phyloP scores from a whole-genome alignment of 37 sponge, comb jelly and placozoan genomes.

The Chondrosia reniformis region DNA sequence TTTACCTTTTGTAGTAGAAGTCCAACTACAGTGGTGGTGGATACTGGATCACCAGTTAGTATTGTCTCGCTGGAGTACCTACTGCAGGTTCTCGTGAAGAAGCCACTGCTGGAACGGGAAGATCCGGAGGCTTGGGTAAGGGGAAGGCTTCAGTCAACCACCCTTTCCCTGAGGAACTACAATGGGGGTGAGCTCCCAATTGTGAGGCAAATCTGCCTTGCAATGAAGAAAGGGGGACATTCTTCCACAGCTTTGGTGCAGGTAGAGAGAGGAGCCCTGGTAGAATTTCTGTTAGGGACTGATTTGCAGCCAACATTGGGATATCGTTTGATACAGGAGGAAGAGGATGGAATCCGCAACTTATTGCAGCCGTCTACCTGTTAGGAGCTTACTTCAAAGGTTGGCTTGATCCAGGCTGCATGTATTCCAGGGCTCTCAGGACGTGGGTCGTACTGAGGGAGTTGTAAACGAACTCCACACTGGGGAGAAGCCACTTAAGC shows the following conservation, averaged over 20 bases:
- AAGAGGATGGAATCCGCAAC: neutral
- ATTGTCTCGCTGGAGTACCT: slow-evolving; percentile 26
- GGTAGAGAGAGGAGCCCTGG: slow-evolving; percentile 42
- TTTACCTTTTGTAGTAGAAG: no score
- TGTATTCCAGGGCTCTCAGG: slow-evolving; percentile 18
- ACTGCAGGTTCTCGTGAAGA: neutral
- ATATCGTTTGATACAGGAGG: neutral
- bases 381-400: no score
- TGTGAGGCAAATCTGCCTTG: neutral
- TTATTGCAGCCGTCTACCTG: no score
- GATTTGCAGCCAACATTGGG: slow-evolving; percentile 34
- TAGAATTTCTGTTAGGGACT: slow-evolving; percentile 36
- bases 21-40: neutral
- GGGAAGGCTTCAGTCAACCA: neutral
- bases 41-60: slow-evolving; percentile 29
- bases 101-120: neutral
- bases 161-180: slow-evolving; percentile 27
- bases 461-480: neutral
- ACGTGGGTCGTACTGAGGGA: slow-evolving; percentile 9
- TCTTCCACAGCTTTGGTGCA: slow-evolving; percentile 10
- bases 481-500: no score
- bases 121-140: neutral
- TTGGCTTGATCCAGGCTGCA: slow-evolving; percentile 35
- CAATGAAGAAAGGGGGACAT: neutral
- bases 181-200: slow-evolving; percentile 27